These are phyloP conservation scores for Bombus pascuorum DNA, from an alignment of 1,140 invertebrate genomes.

Conservation along the genomic window DNA sequence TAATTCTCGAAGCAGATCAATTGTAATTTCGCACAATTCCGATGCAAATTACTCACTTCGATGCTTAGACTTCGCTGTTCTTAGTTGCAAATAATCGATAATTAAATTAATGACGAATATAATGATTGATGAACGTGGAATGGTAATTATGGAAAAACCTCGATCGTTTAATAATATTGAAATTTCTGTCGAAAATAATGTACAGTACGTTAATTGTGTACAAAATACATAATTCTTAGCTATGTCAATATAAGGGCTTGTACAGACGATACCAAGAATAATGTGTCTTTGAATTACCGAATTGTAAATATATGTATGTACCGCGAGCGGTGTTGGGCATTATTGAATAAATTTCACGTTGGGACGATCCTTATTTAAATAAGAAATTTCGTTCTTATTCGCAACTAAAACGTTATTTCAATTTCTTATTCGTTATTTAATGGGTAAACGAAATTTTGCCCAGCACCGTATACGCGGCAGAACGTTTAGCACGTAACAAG, in stretches of 20 bases:
- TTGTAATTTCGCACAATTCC: no score
- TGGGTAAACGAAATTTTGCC: no score
- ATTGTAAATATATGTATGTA: conserved; percentile 11
- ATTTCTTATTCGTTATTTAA: no score
- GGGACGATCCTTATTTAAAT: no score
- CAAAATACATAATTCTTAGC: background rate
- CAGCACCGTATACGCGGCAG: background rate
- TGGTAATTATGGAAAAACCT: background rate
- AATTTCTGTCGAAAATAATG: background rate
- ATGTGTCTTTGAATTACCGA: background rate
- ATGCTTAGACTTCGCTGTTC: background rate
- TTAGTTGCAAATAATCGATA: background rate
- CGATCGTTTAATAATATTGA: background rate
- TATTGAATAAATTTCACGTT: no score
- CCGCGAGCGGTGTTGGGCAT: no score
- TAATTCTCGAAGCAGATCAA: no score
- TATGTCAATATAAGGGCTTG: background rate
- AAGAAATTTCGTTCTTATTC: no score
- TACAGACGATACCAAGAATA: background rate
- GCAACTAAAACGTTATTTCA: no score
- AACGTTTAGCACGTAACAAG: conserved; percentile 28
- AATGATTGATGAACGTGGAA: background rate
- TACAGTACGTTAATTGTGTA: background rate
- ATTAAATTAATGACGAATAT: background rate
- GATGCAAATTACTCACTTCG: background rate